phyloP scores from a whole-genome alignment of 2,113 vertebrate species.

The Gallinago paraguaiae region DNA sequence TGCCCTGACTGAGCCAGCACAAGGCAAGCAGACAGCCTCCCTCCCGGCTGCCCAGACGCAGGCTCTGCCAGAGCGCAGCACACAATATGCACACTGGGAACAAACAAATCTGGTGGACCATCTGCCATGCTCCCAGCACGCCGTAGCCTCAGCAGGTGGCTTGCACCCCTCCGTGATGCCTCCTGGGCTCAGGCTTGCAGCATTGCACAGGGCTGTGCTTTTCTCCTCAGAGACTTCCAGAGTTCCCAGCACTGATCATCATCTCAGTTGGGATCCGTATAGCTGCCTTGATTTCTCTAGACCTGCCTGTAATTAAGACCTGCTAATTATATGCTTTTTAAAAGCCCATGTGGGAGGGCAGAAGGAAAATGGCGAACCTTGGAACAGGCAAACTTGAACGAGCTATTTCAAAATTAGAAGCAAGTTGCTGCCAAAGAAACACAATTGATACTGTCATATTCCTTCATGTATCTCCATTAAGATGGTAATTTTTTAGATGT shows the following conservation, averaged over 20 bases:
- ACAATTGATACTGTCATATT: background rate
- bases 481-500: background rate
- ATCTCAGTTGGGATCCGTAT: background rate
- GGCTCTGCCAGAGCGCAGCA: background rate
- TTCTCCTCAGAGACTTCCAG: background rate
- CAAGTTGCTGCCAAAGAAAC: background rate
- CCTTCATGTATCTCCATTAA: background rate
- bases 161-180: accelerated
- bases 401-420: background rate
- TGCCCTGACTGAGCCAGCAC: background rate
- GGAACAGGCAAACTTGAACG: background rate
- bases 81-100: background rate
- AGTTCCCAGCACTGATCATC: background rate
- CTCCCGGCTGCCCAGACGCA: background rate
- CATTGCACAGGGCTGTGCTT: background rate
- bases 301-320: background rate
- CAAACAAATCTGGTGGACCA: slow-evolving; percentile 11
- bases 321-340: background rate
- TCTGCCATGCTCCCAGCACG: background rate
- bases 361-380: background rate
- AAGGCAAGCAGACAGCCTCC: background rate
- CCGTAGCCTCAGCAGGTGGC: background rate
- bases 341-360: accelerated
- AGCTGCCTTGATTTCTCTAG: background rate
- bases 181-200: background rate